Base-by-base conservation (phyloP, 2,113 vertebrate genomes). In the Lethenteron camtschaticum region DNA sequence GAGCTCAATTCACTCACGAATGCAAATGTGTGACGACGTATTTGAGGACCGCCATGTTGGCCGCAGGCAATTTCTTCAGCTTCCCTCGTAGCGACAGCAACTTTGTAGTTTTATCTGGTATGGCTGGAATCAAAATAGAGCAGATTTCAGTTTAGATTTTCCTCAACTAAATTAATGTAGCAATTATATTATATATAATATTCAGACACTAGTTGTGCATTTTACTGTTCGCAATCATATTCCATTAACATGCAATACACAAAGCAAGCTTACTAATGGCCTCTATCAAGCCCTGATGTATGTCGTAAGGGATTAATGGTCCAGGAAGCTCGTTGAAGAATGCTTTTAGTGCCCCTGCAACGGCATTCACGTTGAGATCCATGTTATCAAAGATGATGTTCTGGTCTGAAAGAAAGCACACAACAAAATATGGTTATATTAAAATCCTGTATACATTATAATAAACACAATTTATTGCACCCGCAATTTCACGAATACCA, bases 321-420 rank as follows among this genome's bases (percentile, higher is more conserved):
- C 95, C 90, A 2, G 94, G 92, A 10, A 96, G 81, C 79, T 96
- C 94, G 16, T 90, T 87, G 73, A 99, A 99, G 78, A 99, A 96
- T 60, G 90, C 94, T 79, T 99, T 99, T 71, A 99, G 86, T 12
- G 90, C 91, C 69, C 94, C 94, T 57, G 94, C 94, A 55, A 87
- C 89, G 1, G 91, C 94, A 75, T 99, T 96, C 76, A 99, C 88
- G 69, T 90, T 91, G 69, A 95, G 85, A 73, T 96, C 94, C 90
- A 99, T 91, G 70, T 76, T 83, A 60, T 86, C 77, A 2, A 99
- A 79, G 77, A 83, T 90, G 69, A 99, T 79, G 74, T 72, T 85
- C 82, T 89, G 88, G 83, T 99, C 94, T 99, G 58, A 0, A 78
- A 74, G 71, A 74, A 11, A 80, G 41, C 41, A 41, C 41, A 41